Base-by-base conservation (phyloP, 2,888 invertebrate genomes). In the Drosophila maculinotata region DNA sequence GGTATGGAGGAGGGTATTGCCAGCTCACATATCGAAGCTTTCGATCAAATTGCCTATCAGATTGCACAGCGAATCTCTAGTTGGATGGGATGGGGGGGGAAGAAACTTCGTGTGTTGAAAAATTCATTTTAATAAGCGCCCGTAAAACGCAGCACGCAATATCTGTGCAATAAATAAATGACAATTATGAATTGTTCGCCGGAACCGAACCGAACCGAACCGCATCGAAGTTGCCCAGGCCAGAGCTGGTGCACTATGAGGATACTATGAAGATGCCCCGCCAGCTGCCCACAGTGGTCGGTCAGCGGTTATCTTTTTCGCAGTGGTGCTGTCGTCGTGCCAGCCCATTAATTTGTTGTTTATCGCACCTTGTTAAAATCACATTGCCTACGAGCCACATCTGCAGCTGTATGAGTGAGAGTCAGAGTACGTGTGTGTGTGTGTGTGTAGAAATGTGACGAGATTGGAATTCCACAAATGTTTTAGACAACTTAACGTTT, bases 301-400 rank as follows among this genome's bases (percentile, higher is more conserved):
- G 45, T 2, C 26, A 31, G 41, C 12, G 36, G 39, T 26, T 30
- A 39, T 35, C 33, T 59, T 15, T 15, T 7, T 3, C 1, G 15
- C 36, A 10, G 72, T 42, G 76, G 54, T 25, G 65, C 82, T 86
- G 87, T 87, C 81, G 72, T 87, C 79, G 83, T 85, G 65, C 52
- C 69, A 72, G 72, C 69, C 72, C 90, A 90, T 90, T 90, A 90
- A 90, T 90, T 90, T 86, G 79, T 90, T 89, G 89, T 90, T 90
- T 90, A 90, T 90, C 90, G 89, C 89, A 90, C 89, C 89, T 90
- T 90, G 90, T 90, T 90, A 90, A 90, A 90, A 87, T 78, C 71
- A 70, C 87, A 90, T 90, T 76, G 62, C 44, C 57, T 45, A 48
- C 44, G 20, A 58, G 52, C 35, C 41, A n/a, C 59, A 12, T n/a